These are phyloP conservation scores for Cliona cf. orientalis DNA, from an alignment of 37 sponge, comb jelly and placozoan genomes.

Conservation along the genomic window DNA sequence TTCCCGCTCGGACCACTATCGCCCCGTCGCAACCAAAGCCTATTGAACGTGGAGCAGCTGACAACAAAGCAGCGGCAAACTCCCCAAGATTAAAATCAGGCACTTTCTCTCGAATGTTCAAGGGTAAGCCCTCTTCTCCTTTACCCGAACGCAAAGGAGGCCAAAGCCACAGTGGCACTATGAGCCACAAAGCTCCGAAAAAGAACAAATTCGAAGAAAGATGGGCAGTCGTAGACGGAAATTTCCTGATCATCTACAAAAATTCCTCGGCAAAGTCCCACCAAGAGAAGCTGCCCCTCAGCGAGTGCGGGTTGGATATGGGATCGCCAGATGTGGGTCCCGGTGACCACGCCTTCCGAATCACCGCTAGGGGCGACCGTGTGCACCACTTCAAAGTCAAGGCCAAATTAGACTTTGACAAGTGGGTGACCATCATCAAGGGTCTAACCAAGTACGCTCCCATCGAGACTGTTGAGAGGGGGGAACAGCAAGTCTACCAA, in stretches of 20 bases:
- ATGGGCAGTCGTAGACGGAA: slow-evolving; percentile 38
- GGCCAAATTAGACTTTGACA: slow-evolving; percentile 3
- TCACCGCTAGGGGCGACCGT: slow-evolving; percentile 12
- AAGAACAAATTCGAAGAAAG: slow-evolving; percentile 24
- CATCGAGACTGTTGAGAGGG: neutral
- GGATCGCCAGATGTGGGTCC: slow-evolving; percentile 25
- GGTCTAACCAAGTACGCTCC: slow-evolving; percentile 19
- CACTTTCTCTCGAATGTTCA: slow-evolving; percentile 37
- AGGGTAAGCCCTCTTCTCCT: neutral
- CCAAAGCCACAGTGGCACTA: neutral
- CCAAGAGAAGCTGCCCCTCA: slow-evolving; percentile 25
- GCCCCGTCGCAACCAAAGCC: neutral
- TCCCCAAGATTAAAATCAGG: neutral
- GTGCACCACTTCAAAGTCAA: slow-evolving; percentile 38
- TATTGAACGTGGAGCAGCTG: too few relatives aligned
- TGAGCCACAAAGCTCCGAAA: slow-evolving; percentile 47
- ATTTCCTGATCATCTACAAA: slow-evolving; percentile 19
- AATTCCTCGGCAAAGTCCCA: slow-evolving; percentile 27
- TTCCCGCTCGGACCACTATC: neutral
- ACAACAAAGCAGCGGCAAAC: neutral
- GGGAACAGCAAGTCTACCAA: slow-evolving; percentile 22
- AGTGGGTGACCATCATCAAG: slow-evolving; percentile 37
- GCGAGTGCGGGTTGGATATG: slow-evolving; percentile 16
- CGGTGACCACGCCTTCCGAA: slow-evolving; percentile 21
- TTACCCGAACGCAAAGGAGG: neutral